These are phyloP conservation scores for Andricus curvator DNA, from an alignment of 2,888 invertebrate genomes.

Conservation along the genomic window DNA sequence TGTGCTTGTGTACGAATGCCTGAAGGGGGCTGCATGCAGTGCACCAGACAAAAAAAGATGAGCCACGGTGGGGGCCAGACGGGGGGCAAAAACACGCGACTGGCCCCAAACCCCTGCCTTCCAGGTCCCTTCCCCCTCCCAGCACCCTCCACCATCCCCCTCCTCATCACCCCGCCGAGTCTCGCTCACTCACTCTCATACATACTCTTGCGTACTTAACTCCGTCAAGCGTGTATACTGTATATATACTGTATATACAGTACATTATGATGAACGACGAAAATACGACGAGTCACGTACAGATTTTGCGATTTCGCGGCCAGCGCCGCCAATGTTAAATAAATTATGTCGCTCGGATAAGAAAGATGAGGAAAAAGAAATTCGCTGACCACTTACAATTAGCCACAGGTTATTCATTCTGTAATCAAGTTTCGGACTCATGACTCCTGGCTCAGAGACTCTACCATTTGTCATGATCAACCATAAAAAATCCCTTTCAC, in stretches of 20 bases:
- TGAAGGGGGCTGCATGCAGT: slow-evolving; percentile 54
- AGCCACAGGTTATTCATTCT: slow-evolving; percentile 33
- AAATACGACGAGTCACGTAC: slow-evolving; percentile 40
- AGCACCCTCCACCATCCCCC: slow-evolving; percentile 42
- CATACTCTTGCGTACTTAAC: slow-evolving; percentile 17
- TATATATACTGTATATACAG: too few species aligned
- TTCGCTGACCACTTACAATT: slow-evolving; percentile 31
- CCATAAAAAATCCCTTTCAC: slow-evolving; percentile 10
- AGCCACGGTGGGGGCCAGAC: slow-evolving; percentile 71
- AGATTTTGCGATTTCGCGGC: slow-evolving; percentile 40
- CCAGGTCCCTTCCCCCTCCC: slow-evolving; percentile 53
- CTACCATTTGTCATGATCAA: slow-evolving; percentile 11
- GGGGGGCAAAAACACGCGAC: slow-evolving; percentile 74
- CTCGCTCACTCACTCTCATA: slow-evolving; percentile 40
- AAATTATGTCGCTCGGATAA: slow-evolving; percentile 36
- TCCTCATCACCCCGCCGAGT: too few species aligned
- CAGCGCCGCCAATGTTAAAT: slow-evolving; percentile 37
- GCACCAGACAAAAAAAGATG: slow-evolving; percentile 73
- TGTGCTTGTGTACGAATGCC: slow-evolving; percentile 46
- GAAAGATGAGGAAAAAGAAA: slow-evolving; percentile 7
- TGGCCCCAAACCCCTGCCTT: slow-evolving; percentile 66
- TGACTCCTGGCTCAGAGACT: neutral
- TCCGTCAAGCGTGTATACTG: slow-evolving; percentile 24
- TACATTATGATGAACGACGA: slow-evolving; percentile 29
- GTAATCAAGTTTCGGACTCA: slow-evolving; percentile 30